phyloP scores from a whole-genome alignment of 64 coral and sea anemone genomes.

The Actinia tenebrosa region DNA sequence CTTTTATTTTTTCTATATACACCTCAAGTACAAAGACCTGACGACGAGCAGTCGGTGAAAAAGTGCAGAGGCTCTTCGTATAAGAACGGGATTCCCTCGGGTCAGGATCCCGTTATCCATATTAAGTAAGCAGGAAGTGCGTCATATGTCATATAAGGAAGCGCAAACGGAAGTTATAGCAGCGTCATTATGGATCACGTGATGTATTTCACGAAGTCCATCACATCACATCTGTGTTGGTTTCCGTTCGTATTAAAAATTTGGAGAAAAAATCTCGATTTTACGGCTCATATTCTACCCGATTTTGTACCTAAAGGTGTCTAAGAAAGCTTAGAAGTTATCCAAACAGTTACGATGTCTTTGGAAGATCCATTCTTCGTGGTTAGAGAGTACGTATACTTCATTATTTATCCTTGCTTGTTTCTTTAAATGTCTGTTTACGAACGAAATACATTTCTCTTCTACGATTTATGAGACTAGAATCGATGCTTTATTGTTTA shows the following conservation, averaged over 20 bases:
- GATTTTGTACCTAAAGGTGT: neutral
- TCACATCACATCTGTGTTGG: slow-evolving; percentile 3
- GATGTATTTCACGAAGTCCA: neutral
- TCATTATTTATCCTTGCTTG: neutral
- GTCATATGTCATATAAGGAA: neutral
- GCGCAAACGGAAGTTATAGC: neutral
- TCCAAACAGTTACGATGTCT: slow-evolving; percentile 29
- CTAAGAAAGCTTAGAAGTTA: neutral
- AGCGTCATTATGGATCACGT: neutral
- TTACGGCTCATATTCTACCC: slow-evolving; percentile 3
- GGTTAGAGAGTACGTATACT: slow-evolving; percentile 59
- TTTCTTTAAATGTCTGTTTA: neutral
- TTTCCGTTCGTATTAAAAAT: neutral
- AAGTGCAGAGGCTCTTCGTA: neutral
- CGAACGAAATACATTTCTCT: neutral
- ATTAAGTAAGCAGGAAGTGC: neutral
- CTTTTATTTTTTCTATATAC: neutral
- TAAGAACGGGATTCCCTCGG: neutral
- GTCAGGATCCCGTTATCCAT: neutral
- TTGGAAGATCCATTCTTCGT: slow-evolving; percentile 85
- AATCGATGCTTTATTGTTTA: neutral
- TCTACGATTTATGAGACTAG: neutral
- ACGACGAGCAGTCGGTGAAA: neutral
- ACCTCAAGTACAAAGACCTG: neutral
- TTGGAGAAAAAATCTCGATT: neutral